Conservation (phyloP, 2,888 invertebrate species). For the Perizoma flavofasciatum region DNA sequence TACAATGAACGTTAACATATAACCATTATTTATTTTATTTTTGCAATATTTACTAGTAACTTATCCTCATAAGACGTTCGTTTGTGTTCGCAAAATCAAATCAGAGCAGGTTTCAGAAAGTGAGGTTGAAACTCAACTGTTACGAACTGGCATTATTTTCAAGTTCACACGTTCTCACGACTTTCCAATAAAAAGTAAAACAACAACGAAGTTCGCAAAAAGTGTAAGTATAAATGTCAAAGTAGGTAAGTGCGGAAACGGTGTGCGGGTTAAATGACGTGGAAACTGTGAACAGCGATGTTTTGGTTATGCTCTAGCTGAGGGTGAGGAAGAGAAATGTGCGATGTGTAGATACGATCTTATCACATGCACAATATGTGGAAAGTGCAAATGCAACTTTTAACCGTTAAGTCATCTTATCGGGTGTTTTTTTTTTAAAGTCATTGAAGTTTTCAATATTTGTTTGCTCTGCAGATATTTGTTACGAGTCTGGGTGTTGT, state of each 20-base stretch:
- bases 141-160: constrained; percentile 16
- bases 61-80: too few relatives aligned
- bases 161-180: constrained; percentile 49
- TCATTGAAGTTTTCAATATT: too few relatives aligned
- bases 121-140: constrained; percentile 8
- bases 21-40: too few relatives aligned
- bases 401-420: too few relatives aligned
- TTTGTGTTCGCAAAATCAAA: constrained; percentile 7
- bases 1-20: too few relatives aligned
- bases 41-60: too few relatives aligned
- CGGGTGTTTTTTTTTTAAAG: too few relatives aligned
- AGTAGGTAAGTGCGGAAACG: constrained; percentile 62
- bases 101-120: constrained; percentile 18
- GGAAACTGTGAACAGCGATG: constrained; percentile 62
- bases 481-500: too few relatives aligned
- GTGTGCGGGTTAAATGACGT: constrained; percentile 65
- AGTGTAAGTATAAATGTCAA: constrained; percentile 62
- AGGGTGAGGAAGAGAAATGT: constrained; percentile 5
- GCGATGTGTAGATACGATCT: not conserved
- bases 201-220: constrained; percentile 49
- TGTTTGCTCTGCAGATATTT: too few relatives aligned
- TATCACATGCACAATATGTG: too few relatives aligned
- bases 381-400: too few relatives aligned
- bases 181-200: constrained; percentile 43
- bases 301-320: constrained; percentile 35